A percentile compares a stretch with the other conserved stretches of the same genome.
These are phyloP conservation scores for Aricia artaxerxes DNA, from an alignment of 2,888 invertebrate genomes.

Conservation along the genomic window DNA sequence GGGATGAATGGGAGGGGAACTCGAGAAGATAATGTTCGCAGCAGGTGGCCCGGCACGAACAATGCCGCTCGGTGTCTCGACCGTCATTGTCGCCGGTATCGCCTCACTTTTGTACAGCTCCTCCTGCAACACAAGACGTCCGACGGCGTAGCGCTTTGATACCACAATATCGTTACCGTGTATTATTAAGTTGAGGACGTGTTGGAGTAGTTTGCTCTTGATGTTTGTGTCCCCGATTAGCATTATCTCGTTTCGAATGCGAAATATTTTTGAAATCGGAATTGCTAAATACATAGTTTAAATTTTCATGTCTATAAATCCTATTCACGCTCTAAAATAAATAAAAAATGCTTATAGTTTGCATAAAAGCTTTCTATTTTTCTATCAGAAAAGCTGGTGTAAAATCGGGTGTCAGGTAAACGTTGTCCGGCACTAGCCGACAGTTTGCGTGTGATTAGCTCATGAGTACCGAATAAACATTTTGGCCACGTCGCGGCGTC, in stretches of 20 bases:
- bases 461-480: neutral
- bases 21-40: conserved; percentile 1
- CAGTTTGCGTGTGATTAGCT: conserved; percentile 6
- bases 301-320: neutral
- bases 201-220: neutral
- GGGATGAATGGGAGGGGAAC: neutral
- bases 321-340: neutral
- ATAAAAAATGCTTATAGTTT: neutral
- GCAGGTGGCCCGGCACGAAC: conserved; percentile 7
- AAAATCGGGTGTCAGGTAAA: neutral
- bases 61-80: conserved; percentile 4
- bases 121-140: neutral
- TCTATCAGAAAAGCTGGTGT: neutral
- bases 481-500: neutral
- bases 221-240: neutral
- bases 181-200: neutral
- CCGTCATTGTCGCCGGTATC: conserved; percentile 2
- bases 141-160: neutral
- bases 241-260: neutral
- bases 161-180: neutral
- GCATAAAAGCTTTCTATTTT: neutral
- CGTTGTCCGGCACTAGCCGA: neutral
- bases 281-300: neutral
- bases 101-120: conserved; percentile 1
- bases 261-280: neutral